These are phyloP conservation scores for Atlantisia rogersi DNA, from an alignment of 2,113 vertebrate genomes.

Conservation along the genomic window DNA sequence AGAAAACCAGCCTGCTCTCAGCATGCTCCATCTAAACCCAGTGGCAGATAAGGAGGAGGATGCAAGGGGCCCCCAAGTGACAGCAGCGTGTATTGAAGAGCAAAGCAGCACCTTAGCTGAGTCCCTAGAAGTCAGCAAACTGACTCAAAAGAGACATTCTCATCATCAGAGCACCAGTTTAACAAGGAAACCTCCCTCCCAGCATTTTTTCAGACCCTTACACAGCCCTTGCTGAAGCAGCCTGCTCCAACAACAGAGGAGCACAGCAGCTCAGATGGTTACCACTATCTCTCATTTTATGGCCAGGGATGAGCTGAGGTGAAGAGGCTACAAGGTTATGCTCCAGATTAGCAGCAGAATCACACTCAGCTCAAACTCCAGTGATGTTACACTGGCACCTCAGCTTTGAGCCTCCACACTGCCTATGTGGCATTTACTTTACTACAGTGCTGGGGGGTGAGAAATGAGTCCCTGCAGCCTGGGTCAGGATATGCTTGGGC, in stretches of 20 bases:
- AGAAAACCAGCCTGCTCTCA: not conserved
- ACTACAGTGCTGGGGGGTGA: not conserved
- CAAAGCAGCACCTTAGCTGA: not conserved
- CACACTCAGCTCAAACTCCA: not conserved
- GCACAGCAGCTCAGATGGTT: not conserved
- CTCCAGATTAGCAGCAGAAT: not conserved
- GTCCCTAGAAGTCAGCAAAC: not conserved
- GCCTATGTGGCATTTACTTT: not conserved
- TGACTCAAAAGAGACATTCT: not conserved
- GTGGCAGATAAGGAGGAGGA: not conserved
- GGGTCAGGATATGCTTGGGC: not conserved
- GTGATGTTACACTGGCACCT: not conserved
- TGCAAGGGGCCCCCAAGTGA: not conserved
- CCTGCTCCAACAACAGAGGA: fast-evolving
- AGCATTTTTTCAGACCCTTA: not conserved
- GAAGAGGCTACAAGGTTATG: not conserved
- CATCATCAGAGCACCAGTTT: not conserved
- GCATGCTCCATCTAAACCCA: not conserved
- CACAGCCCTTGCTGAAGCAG: not conserved
- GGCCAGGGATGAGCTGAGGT: fast-evolving
- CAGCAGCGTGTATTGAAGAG: not conserved
- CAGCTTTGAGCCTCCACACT: not conserved
- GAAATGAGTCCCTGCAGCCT: not conserved
- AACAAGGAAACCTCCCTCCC: fast-evolving
- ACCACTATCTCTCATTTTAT: not conserved